Percentiles rank a stretch among this genome's conserved stretches.
These are phyloP conservation scores for Ciconia nigra DNA, from an alignment of 2,797 vertebrate genomes.

Conservation along the genomic window DNA sequence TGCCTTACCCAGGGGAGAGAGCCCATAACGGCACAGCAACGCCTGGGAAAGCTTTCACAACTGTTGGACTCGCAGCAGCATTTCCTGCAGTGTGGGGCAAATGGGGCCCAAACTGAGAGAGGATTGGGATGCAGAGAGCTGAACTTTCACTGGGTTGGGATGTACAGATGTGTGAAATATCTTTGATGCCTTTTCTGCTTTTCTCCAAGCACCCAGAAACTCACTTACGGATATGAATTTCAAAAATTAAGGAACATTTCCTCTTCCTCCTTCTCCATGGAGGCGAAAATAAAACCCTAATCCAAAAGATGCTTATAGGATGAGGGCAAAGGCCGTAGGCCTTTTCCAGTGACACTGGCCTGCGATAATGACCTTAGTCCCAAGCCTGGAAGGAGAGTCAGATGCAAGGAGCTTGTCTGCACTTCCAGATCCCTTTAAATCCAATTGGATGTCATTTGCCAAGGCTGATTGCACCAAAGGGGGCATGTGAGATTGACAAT, in stretches of 20 bases:
- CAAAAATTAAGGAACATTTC: background rate
- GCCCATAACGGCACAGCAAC: rapidly evolving
- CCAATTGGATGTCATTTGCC: background rate
- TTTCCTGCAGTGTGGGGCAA: background rate
- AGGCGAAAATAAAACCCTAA: rapidly evolving
- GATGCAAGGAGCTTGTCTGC: background rate
- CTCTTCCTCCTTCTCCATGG: background rate
- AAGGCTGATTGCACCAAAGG: background rate
- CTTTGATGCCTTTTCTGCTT: background rate
- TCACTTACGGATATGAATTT: background rate
- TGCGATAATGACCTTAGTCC: background rate
- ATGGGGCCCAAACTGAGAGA: background rate
- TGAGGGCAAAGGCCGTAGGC: background rate
- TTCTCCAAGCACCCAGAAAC: background rate
- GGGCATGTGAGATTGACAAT: background rate
- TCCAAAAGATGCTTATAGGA: background rate
- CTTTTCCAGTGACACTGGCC: background rate
- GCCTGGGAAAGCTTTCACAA: background rate
- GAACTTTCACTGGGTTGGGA: background rate
- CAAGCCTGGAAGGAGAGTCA: background rate
- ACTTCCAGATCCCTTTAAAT: background rate
- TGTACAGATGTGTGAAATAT: background rate
- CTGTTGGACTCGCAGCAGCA: background rate
- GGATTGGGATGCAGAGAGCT: background rate
- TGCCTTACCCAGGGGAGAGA: background rate